Evolutionary conservation across 2,797 vertebrate genomes (phyloP).

Genomic region (Phoxinus dragarum): DNA sequence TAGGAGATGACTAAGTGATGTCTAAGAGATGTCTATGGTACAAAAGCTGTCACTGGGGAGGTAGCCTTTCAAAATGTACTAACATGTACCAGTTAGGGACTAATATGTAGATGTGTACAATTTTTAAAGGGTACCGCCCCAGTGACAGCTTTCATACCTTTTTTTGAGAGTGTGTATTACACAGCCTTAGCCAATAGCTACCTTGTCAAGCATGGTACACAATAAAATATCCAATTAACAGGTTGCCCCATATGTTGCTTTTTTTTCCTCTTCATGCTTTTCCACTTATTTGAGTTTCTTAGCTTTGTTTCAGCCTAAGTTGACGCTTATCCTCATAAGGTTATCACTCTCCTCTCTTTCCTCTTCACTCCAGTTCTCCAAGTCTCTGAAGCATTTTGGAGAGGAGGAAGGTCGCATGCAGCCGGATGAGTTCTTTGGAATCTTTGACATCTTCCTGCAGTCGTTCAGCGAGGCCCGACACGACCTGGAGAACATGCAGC

Average conservation of each 20-base stretch:
- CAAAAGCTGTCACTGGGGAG: not conserved
- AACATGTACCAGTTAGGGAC: not conserved
- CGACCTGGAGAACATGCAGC: slow-evolving; percentile 95
- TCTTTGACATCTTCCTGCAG: slow-evolving; percentile 95
- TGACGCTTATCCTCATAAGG: not conserved
- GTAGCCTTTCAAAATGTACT: not conserved
- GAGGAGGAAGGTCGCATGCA: slow-evolving; percentile 91
- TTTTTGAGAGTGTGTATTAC: not conserved
- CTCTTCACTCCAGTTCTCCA: slow-evolving; percentile 81
- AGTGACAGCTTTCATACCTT: not conserved
- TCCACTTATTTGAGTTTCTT: not conserved
- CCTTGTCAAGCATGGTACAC: not conserved
- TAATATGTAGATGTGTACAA: not conserved
- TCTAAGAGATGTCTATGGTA: not conserved
- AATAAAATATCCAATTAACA: not conserved
- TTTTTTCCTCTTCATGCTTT: not conserved
- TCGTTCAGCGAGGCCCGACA: slow-evolving; percentile 92
- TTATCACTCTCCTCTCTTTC: slow-evolving; percentile 36
- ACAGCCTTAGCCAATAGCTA: not conserved
- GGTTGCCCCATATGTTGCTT: not conserved
- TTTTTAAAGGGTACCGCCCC: not conserved
- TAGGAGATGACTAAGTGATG: accelerated
- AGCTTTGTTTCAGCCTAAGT: not conserved
- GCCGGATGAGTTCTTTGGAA: slow-evolving; percentile 98
- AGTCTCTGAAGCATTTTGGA: slow-evolving; percentile 93